These are phyloP conservation scores for Alitta virens DNA, from an alignment of 2,888 invertebrate genomes.

Conservation along the genomic window DNA sequence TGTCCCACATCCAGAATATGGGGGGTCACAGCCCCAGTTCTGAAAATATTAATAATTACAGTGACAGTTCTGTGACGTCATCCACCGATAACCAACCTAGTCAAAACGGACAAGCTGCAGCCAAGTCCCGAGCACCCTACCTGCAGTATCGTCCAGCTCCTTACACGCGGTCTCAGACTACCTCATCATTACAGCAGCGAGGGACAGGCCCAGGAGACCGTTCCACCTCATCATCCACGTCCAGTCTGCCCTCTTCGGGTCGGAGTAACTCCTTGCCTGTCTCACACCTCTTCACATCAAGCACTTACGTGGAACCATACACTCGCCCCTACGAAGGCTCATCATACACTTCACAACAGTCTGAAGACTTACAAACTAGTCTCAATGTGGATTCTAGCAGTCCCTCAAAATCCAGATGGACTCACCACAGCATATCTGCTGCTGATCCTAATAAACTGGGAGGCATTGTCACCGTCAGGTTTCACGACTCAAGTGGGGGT, in stretches of 20 bases:
- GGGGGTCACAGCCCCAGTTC: conserved; percentile 2
- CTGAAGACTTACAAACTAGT: too few species aligned
- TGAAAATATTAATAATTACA: conserved; percentile 12
- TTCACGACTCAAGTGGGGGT: not conserved
- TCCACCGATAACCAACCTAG: not conserved
- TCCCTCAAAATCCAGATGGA: too few species aligned
- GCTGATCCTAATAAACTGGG: not conserved
- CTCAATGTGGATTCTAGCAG: too few species aligned
- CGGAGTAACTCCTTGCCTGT: too few species aligned
- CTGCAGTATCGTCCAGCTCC: not conserved
- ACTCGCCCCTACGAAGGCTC: too few species aligned
- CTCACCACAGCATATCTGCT: too few species aligned
- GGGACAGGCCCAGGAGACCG: too few species aligned
- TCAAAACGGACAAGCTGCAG: not conserved
- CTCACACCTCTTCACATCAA: too few species aligned
- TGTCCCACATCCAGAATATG: conserved; percentile 3
- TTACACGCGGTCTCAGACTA: conserved; percentile 1
- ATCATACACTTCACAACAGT: too few species aligned
- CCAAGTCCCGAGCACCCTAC: not conserved
- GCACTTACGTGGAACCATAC: too few species aligned
- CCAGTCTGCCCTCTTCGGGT: too few species aligned
- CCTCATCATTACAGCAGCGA: not conserved
- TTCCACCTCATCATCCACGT: too few species aligned
- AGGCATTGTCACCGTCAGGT: conserved; percentile 4
- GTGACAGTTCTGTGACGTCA: conserved; percentile 9